Evolutionary conservation across 2,888 invertebrate genomes (phyloP).

Genomic region (Brachyopa scutellaris): DNA sequence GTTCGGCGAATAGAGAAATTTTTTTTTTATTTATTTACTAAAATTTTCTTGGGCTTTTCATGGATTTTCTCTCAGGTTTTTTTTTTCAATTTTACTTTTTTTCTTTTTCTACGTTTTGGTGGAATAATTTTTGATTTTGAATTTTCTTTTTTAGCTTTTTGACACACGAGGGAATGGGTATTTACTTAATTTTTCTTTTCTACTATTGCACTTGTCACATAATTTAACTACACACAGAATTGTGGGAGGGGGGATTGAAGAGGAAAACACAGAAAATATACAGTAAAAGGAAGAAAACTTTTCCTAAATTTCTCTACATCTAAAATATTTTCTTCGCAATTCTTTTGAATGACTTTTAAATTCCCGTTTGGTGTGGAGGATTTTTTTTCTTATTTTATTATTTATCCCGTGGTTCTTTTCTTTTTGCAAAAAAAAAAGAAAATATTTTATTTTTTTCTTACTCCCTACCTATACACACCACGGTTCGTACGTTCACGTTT

Average conservation of each 20-base stretch:
- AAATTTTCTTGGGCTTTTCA: constrained; percentile 47
- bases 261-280: constrained; percentile 10
- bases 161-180: constrained; percentile 21
- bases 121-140: background rate
- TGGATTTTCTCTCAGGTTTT: constrained; percentile 25
- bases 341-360: background rate
- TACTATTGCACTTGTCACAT: constrained; percentile 62
- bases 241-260: background rate
- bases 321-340: background rate
- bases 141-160: background rate
- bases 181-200: background rate
- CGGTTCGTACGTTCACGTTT: constrained; percentile 69
- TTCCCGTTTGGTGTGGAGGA: background rate
- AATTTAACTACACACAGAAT: constrained; percentile 16
- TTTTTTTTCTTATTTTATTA: background rate
- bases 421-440: background rate
- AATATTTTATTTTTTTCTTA: constrained; percentile 10
- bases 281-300: constrained; percentile 13
- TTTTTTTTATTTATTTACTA: constrained; percentile 73
- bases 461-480: constrained; percentile 48
- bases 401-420: background rate
- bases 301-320: constrained; percentile 59
- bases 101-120: background rate
- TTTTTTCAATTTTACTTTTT: constrained; percentile 19
- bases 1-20: constrained; percentile 69